Evolutionary conservation across 2,888 invertebrate genomes (phyloP), one percentile per base, ranked within the genome.

Genomic region (Cryptus armator): DNA sequence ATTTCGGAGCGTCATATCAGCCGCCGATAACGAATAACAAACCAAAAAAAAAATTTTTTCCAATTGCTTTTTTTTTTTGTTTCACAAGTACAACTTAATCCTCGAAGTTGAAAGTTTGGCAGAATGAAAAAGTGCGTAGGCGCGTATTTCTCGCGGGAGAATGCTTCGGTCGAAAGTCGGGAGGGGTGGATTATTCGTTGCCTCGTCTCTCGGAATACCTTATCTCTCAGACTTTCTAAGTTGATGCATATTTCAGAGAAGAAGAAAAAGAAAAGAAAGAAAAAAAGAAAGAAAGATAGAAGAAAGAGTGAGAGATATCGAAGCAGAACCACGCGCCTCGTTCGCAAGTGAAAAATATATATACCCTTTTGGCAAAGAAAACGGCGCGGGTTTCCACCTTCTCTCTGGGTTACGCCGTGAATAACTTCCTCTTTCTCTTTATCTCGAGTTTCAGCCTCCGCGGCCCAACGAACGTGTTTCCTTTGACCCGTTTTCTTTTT

Each of bases 401-500:
- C 12, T 44, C 14, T 37, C 37, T 37, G 37, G 37, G 46, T 66
- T 51, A 12, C 46, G 81, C 86, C 7, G 46, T 81, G 87, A 88
- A 88, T 89, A 88, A 88, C 87, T 87, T 86, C 82, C 87, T 74
- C 74, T 62, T 48, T 74, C 62, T 29, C 62, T 62, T 70, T 46
- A 62, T 66, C 62, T 32, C 32, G 29, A 12, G 6, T 64, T 68
- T 80, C 81, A 53, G 70, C 51, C 32, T 59, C 66, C 67, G 48
- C 19, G 43, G 29, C 7, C 56, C 59, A 24, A 24, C 59, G 6
- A 56, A 44, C 87, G 86, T 87, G 85, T 90, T 91, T 86, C 86
- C 88, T 89, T 90, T 90, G 90, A 90, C 87, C 89, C 87, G 86
- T 85, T 88, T 85, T 80, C 87, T 85, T 85, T 88, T 88, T 85